Base-by-base conservation (phyloP, 2,888 invertebrate genomes). In the Drosophila fulvimacula region DNA sequence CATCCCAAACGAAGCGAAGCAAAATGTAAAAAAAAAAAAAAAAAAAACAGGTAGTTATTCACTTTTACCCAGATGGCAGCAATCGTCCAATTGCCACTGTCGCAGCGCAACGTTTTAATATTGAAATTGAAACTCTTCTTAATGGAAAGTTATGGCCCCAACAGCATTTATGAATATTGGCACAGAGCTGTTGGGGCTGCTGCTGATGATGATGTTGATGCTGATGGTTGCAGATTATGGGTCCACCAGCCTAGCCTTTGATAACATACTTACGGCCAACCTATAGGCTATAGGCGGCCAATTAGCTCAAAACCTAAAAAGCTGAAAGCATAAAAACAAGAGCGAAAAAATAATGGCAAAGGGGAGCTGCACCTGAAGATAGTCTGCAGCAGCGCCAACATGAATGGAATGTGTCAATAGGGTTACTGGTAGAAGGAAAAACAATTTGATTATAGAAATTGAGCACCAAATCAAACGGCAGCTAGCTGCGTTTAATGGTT, bases 61-160 rank as follows among this genome's bases (percentile, higher is more conserved):
- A 78, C 76, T 78, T 76, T 76, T 76, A 76, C 75, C 58, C 69
- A 64, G 74, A 68, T 63, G 73, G 49, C 24, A 44, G 49, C 69
- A 52, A 52, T 73, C 51, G 46, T 32, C 51, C 63, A 69, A 70
- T 73, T 79, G 79, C 81, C 74, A 79, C 72, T 81, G 81, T 77
- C 69, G 60, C 66, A 67, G 52, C 63, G 63, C 63, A 48, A 30
- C 46, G 48, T 74, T 78, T 76, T 70, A 65, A 65, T 71, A 87
- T 78, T 83, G 85, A 83, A 87, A 87, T 85, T 82, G 85, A 83
- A 87, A 87, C 82, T 79, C 61, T 52, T 70, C 75, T 82, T 82
- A 32, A 48, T 48, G 82, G 82, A 83, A 83, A 83, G 82, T 87
- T 87, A 87, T 84, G 82, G 69, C 64, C 66, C 59, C 62, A 65